Base-by-base conservation (phyloP, 30 jellyfish, hydroid and myxozoan genomes). In the Aurelia sp. region DNA sequence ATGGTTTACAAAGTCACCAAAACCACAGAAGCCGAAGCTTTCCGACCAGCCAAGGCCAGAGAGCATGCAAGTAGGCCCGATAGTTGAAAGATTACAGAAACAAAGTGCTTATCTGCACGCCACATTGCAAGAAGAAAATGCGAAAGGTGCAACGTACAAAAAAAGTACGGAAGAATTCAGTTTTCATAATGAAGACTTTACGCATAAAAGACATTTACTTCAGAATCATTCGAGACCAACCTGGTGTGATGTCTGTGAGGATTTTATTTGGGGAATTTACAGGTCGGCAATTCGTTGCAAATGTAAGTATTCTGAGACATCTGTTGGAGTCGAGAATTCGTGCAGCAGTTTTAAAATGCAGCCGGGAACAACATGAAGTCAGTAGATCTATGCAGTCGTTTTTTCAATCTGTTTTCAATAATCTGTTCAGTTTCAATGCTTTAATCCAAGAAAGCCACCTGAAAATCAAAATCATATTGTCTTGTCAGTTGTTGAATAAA, bases 241-340 rank as follows among this genome's bases (percentile, higher is more conserved):
- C 5, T 93, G 92, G 92, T 93, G 98, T 66, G 98, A 93, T 77
- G 87, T 93, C 2, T 93, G 98, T 73, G 97, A 93, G 40, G 98
- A 93, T 38, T 93, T 93, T 38, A 81, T 89, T 44, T 82, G 97
- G 95, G 97, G 96, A 12, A 63, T 93, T 38, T 93, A 93, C 90
- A 75, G 96, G 24, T 94, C 93, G 52, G 95, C 97, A 4, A 84
- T 85, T 27, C 70, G 97, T 41, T 93, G 98, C 78, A 74, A 76
- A 77, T 88, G 98, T 93, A 78, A 81, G 98, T 81, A 44, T 44
- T 8, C 55, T 44, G 15, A 44, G 55, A 5, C 9, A 16, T 44
- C 50, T 38, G 50, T 38, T 5, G 48, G 48, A 38, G 9, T 38
- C 9, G 50, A 38, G 55, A 9, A 16, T 7, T 2, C 0, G 15